Evolutionary conservation across 1,140 invertebrate species (phyloP).

Genomic region (Brachystomella parvula): DNA sequence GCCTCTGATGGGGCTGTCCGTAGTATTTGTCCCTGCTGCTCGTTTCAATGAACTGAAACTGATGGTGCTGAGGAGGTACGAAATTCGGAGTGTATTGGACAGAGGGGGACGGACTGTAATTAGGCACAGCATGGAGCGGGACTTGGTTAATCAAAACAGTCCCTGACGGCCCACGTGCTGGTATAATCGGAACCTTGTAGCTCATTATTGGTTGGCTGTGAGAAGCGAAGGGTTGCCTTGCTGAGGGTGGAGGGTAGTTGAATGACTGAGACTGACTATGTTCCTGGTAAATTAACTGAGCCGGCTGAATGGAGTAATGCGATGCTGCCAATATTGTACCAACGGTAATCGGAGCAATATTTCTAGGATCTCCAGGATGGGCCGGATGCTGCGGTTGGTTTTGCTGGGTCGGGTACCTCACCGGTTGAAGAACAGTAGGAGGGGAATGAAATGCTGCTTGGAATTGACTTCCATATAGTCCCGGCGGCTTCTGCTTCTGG

Average conservation of each 20-base stretch:
- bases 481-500: neutral
- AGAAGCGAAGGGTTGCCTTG: neutral
- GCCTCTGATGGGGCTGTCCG: neutral
- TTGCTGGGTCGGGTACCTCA: neutral
- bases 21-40: too few species aligned
- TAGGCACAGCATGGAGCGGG: conserved; percentile 1
- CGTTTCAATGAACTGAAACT: neutral
- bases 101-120: neutral
- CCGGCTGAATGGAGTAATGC: conserved; percentile 23
- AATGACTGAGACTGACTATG: conserved; percentile 16
- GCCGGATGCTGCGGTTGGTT: neutral
- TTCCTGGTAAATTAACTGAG: conserved; percentile 31
- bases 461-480: neutral
- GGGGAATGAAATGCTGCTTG: neutral
- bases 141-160: conserved; percentile 12
- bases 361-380: neutral
- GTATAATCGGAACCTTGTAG: conserved; percentile 6
- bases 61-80: conserved; percentile 4
- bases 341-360: conserved; percentile 18
- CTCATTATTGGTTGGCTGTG: too few species aligned
- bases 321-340: conserved; percentile 24
- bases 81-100: neutral
- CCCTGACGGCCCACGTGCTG: neutral
- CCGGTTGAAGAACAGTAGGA: conserved; percentile 11
- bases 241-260: neutral